Evolutionary conservation across 2,113 vertebrate genomes (phyloP).

Genomic region (Acanthisitta chloris): DNA sequence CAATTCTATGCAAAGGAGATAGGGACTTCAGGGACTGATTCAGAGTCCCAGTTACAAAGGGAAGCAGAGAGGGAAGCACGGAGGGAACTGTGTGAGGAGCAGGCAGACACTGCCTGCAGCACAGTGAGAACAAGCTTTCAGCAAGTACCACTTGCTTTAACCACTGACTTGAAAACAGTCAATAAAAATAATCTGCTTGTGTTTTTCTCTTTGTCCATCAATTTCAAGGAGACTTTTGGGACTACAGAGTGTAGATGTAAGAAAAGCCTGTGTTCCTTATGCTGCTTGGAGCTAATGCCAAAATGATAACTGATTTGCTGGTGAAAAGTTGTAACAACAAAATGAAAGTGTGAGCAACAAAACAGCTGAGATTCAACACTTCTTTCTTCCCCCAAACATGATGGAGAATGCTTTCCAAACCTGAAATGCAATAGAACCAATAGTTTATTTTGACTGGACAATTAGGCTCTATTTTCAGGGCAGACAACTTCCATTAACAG

Average conservation of each 20-base stretch:
- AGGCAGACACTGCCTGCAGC: not conserved
- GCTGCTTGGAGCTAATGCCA: not conserved
- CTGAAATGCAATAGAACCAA: not conserved
- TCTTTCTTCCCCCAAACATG: not conserved
- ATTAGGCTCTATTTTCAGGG: not conserved
- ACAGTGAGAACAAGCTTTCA: not conserved
- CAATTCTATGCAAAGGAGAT: not conserved
- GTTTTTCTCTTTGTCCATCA: not conserved
- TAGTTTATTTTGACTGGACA: constrained; percentile 41
- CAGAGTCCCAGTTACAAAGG: not conserved
- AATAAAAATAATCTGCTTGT: not conserved
- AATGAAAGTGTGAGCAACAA: not conserved
- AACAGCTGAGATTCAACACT: not conserved
- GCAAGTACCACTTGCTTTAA: not conserved
- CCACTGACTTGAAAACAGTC: not conserved
- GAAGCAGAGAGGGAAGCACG: fast-evolving
- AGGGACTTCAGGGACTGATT: not conserved
- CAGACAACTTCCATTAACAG: constrained; percentile 18
- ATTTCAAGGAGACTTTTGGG: not conserved
- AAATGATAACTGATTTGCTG: not conserved
- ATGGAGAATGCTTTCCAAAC: not conserved
- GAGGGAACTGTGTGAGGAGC: fast-evolving
- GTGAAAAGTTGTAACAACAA: not conserved
- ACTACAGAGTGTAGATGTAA: not conserved
- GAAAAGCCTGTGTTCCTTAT: not conserved